Evolutionary conservation across 2,888 invertebrate genomes (phyloP).

Genomic region (Hypomecis punctinalis): DNA sequence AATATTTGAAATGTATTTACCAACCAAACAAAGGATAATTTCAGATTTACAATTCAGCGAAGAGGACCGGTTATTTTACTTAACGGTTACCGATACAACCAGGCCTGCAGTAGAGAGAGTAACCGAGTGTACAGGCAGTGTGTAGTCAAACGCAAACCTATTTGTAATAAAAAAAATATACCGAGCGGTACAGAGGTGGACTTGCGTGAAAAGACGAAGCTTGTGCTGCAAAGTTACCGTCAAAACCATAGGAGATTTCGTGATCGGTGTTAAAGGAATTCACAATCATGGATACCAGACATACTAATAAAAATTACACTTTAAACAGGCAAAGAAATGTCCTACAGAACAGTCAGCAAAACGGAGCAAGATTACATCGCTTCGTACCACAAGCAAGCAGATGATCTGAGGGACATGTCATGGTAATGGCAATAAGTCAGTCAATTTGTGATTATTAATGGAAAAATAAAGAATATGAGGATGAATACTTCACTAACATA

Average conservation of each 20-base stretch:
- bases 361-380: too few relatives aligned
- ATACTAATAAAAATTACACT: background rate
- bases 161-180: too few relatives aligned
- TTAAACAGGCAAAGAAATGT: background rate
- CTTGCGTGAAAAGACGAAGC: conserved; percentile 5
- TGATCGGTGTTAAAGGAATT: background rate
- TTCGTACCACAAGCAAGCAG: too few relatives aligned
- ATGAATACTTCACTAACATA: too few relatives aligned
- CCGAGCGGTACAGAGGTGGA: background rate
- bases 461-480: too few relatives aligned
- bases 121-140: too few relatives aligned
- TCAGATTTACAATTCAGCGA: background rate
- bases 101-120: background rate
- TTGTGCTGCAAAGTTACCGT: conserved; percentile 11
- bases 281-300: background rate
- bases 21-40: background rate
- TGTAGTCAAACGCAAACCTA: too few relatives aligned
- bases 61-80: conserved; percentile 9
- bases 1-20: conserved; percentile 1
- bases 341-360: too few relatives aligned
- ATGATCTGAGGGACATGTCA: too few relatives aligned
- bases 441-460: too few relatives aligned
- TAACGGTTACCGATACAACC: conserved; percentile 12
- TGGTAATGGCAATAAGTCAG: too few relatives aligned
- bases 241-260: background rate